Percentiles rank a stretch among this genome's conserved stretches.
Evolutionary conservation across 2,888 invertebrate genomes (phyloP).

Genomic region (Apoderus coryli): DNA sequence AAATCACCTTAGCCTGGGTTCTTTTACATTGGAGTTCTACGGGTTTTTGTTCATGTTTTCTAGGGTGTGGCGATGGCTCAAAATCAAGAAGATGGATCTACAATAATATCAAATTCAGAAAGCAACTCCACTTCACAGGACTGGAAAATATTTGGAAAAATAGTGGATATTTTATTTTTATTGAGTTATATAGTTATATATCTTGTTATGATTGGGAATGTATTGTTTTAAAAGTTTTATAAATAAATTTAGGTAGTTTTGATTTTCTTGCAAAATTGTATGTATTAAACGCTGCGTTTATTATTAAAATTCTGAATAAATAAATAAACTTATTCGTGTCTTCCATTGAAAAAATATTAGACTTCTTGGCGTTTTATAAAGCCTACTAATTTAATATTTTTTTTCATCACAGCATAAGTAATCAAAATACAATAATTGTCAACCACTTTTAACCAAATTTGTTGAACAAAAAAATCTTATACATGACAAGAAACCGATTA

Average conservation of each 20-base stretch:
- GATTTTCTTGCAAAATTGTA: too few species aligned
- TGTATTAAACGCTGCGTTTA: too few species aligned
- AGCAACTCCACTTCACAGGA: constrained; percentile 19
- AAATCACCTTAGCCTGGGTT: too few species aligned
- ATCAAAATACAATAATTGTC: background rate
- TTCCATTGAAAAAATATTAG: too few species aligned
- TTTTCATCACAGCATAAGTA: background rate
- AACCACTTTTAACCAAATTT: background rate
- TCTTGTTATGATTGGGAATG: constrained; percentile 24
- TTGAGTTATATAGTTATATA: constrained; percentile 23
- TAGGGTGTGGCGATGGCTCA: constrained; percentile 24
- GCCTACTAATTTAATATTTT: too few species aligned
- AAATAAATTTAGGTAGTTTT: too few species aligned
- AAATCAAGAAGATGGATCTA: constrained; percentile 27
- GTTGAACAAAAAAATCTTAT: constrained; percentile 1
- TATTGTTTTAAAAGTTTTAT: too few species aligned
- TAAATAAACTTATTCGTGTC: too few species aligned
- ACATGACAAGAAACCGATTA: too few species aligned
- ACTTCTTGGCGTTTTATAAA: too few species aligned
- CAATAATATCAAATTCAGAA: constrained; percentile 18
- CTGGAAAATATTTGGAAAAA: constrained; percentile 27
- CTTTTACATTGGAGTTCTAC: too few species aligned
- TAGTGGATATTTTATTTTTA: constrained; percentile 27
- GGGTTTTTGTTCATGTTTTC: constrained; percentile 13
- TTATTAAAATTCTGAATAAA: too few species aligned